These are phyloP conservation scores for Helicoverpa assulta DNA, from an alignment of 2,888 invertebrate species.

Conservation along the genomic window DNA sequence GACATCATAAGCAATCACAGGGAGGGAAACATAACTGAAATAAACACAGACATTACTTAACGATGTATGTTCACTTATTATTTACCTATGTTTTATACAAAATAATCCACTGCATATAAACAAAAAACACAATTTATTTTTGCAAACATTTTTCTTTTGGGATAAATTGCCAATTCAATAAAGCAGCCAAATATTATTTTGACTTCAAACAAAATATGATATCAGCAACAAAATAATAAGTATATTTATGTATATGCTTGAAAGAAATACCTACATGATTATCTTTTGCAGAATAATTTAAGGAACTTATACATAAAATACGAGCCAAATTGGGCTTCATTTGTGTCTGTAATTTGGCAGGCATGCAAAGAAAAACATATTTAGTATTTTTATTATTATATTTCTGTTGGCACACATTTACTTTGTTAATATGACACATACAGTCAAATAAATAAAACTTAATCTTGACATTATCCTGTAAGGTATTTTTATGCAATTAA, in stretches of 20 bases:
- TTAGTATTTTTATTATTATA: constrained; percentile 1
- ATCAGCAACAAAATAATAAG: not conserved
- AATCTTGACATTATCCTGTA: not conserved
- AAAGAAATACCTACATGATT: constrained; percentile 11
- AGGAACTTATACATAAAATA: constrained; percentile 27
- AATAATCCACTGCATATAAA: too few species aligned
- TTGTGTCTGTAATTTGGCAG: constrained; percentile 31
- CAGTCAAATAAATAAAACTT: constrained; percentile 8
- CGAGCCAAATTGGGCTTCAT: constrained; percentile 33
- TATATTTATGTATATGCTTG: too few species aligned
- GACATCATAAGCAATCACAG: too few species aligned
- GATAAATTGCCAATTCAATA: constrained; percentile 36
- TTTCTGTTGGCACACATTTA: not conserved
- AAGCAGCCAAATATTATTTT: constrained; percentile 5
- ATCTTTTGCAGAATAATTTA: constrained; percentile 17
- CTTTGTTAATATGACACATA: not conserved
- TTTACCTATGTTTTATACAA: too few species aligned
- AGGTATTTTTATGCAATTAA: not conserved
- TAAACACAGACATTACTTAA: too few species aligned
- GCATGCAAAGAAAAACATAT: constrained; percentile 35
- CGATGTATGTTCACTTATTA: too few species aligned
- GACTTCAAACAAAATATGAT: constrained; percentile 19
- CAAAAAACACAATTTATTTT: too few species aligned
- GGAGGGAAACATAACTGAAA: too few species aligned
- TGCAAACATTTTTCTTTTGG: not conserved